These are phyloP conservation scores for Heliconius eleuchia DNA, from an alignment of 1,140 invertebrate species.

Conservation along the genomic window DNA sequence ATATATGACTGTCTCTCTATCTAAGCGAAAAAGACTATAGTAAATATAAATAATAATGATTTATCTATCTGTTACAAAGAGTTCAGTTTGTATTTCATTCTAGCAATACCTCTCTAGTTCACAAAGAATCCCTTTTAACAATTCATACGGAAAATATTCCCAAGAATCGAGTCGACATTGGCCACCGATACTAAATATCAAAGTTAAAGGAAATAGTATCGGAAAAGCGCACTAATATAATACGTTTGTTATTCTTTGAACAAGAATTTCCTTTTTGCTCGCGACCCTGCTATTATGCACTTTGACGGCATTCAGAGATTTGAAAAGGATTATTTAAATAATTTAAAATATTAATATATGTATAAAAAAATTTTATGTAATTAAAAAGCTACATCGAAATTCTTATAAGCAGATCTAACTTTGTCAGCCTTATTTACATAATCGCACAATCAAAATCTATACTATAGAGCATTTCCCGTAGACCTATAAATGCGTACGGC, in stretches of 20 bases:
- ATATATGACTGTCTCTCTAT: too few species aligned
- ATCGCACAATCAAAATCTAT: too few species aligned
- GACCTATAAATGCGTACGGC: too few species aligned
- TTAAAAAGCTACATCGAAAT: too few species aligned
- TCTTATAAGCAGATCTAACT: too few species aligned
- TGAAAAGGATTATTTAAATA: too few species aligned
- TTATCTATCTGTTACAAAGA: neutral
- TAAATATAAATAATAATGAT: neutral
- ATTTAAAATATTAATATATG: too few species aligned
- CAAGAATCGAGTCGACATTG: neutral
- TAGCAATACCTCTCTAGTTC: neutral
- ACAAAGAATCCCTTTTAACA: neutral
- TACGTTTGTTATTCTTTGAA: neutral
- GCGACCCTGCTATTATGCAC: neutral
- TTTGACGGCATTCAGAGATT: neutral
- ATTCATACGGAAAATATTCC: neutral
- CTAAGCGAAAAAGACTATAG: neutral
- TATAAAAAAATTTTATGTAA: too few species aligned
- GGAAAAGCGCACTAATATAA: slow-evolving; percentile 1
- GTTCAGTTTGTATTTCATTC: neutral
- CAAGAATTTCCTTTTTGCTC: neutral
- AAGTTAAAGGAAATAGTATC: neutral
- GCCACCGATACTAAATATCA: neutral
- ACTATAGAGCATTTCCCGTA: too few species aligned
- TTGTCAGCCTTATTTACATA: too few species aligned